These are phyloP conservation scores for Anolis apletophallus DNA, from an alignment of 2,797 vertebrate genomes.

Conservation along the genomic window DNA sequence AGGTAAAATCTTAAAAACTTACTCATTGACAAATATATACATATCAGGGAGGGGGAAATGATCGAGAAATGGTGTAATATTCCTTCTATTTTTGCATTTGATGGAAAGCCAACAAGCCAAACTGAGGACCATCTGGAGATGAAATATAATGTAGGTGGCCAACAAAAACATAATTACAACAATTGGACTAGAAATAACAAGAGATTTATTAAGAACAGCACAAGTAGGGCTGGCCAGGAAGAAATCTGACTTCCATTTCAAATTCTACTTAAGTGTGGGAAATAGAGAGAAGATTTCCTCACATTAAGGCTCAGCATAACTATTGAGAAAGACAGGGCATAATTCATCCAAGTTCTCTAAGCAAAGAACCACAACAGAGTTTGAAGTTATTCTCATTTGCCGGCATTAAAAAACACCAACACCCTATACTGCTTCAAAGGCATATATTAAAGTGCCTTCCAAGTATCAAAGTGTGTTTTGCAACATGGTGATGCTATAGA, in stretches of 20 bases:
- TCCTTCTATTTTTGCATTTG: slow-evolving; percentile 71
- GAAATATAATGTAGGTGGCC: slow-evolving; percentile 74
- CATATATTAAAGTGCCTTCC: not conserved
- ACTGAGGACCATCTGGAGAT: slow-evolving; percentile 72
- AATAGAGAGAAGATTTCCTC: slow-evolving; percentile 59
- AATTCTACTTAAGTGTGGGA: slow-evolving; percentile 60
- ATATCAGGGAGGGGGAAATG: slow-evolving; percentile 56
- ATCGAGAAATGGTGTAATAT: slow-evolving; percentile 50
- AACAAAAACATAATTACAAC: slow-evolving; percentile 80
- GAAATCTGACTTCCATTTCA: slow-evolving; percentile 66
- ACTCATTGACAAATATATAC: slow-evolving; percentile 64
- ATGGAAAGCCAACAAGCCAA: slow-evolving; percentile 67
- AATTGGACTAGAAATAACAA: slow-evolving; percentile 75
- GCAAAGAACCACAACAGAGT: not conserved
- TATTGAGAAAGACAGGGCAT: slow-evolving; percentile 47
- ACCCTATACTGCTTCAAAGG: not conserved
- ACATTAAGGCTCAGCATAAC: slow-evolving; percentile 38
- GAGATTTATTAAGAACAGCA: slow-evolving; percentile 75
- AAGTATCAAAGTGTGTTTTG: slow-evolving; percentile 19
- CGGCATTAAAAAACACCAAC: slow-evolving; percentile 3
- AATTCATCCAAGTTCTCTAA: slow-evolving; percentile 47
- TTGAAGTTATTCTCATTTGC: slow-evolving; percentile 32
- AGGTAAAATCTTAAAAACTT: slow-evolving; percentile 56
- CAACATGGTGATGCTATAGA: not conserved
- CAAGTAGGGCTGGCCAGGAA: slow-evolving; percentile 55